Evolutionary conservation across 2,888 invertebrate genomes (phyloP).

Genomic region (Drosophila leonis): DNA sequence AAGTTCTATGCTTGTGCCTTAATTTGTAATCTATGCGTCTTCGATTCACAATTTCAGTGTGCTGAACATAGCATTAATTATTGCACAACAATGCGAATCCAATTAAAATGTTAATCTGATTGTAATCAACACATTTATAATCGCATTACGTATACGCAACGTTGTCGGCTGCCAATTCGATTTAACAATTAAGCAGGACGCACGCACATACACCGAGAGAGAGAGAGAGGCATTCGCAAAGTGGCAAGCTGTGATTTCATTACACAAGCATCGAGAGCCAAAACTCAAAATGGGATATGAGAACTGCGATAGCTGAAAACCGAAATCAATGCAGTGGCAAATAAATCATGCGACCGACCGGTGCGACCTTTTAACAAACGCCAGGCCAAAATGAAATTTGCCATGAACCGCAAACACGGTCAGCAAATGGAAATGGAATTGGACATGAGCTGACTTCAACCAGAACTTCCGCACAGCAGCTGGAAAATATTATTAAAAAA

Average conservation of each 20-base stretch:
- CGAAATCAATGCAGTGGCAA: slow-evolving; percentile 74
- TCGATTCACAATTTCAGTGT: neutral
- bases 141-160: slow-evolving; percentile 67
- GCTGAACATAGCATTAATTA: slow-evolving; percentile 18
- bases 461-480: slow-evolving; percentile 33
- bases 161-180: slow-evolving; percentile 49
- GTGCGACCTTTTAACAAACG: slow-evolving; percentile 66
- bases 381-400: slow-evolving; percentile 63
- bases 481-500: slow-evolving; percentile 8
- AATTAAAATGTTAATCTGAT: slow-evolving; percentile 69
- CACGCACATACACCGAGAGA: neutral
- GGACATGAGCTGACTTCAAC: slow-evolving; percentile 29
- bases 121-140: slow-evolving; percentile 62
- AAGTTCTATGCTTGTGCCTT: neutral
- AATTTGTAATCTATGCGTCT: neutral
- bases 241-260: slow-evolving; percentile 58
- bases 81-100: slow-evolving; percentile 44
- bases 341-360: slow-evolving; percentile 70
- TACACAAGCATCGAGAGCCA: slow-evolving; percentile 28
- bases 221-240: neutral
- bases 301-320: slow-evolving; percentile 17
- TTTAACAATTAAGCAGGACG: slow-evolving; percentile 58
- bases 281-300: slow-evolving; percentile 10
- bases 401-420: slow-evolving; percentile 57
- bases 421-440: slow-evolving; percentile 50